Evolutionary conservation across 2,888 invertebrate species (phyloP).

Genomic region (Sphecodes monilicornis): DNA sequence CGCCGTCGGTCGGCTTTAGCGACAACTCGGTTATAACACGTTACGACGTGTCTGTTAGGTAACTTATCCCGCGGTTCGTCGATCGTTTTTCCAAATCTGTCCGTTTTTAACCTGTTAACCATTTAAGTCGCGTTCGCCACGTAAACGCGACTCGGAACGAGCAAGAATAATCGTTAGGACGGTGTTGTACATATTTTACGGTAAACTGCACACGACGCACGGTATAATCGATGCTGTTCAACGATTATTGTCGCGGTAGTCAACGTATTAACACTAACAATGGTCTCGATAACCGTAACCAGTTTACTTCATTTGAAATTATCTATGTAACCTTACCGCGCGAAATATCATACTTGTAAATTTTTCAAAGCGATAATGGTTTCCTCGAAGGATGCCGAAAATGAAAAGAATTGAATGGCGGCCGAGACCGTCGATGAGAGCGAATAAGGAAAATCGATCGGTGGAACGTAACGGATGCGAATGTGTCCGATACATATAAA

Average conservation of each 20-base stretch:
- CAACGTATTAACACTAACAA: background rate
- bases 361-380: background rate
- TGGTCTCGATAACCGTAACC: background rate
- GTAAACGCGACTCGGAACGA: background rate
- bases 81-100: slow-evolving; percentile 47
- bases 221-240: background rate
- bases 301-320: background rate
- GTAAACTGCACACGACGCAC: background rate
- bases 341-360: background rate
- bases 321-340: background rate
- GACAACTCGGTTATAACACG: slow-evolving; percentile 56
- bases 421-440: background rate
- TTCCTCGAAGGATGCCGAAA: background rate
- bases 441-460: background rate
- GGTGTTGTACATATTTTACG: background rate
- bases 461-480: background rate
- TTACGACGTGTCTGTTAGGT: slow-evolving; percentile 65
- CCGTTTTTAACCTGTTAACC: slow-evolving; percentile 14
- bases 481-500: background rate
- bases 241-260: background rate
- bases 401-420: background rate
- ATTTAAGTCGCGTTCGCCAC: background rate
- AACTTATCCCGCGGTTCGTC: slow-evolving; percentile 49
- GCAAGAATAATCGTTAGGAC: background rate
- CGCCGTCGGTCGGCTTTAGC: slow-evolving; percentile 40